Evolutionary conservation across 2,113 vertebrate genomes (phyloP).

Genomic region (Urocynchramus pylzowi): DNA sequence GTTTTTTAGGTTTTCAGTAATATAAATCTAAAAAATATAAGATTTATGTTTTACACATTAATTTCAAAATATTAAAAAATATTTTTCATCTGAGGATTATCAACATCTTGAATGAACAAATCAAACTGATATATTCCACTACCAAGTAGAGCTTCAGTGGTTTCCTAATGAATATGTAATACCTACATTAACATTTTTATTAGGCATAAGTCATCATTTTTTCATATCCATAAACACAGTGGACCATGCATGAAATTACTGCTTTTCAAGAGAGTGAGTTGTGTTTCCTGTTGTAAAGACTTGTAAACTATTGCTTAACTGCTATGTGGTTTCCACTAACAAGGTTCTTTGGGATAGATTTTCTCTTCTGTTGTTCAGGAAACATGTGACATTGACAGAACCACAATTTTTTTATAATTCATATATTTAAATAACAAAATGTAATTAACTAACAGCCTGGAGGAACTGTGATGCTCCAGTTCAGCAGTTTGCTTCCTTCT

Average conservation of each 20-base stretch:
- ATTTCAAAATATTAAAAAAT: background rate
- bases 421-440: background rate
- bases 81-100: background rate
- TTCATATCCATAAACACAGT: conserved; percentile 18
- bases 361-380: background rate
- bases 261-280: conserved; percentile 1
- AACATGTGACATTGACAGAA: background rate
- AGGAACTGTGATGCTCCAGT: background rate
- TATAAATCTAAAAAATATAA: background rate
- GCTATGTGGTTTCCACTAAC: background rate
- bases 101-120: background rate
- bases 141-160: background rate
- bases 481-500: background rate
- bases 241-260: conserved; percentile 34
- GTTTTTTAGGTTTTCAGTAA: background rate
- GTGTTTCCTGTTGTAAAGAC: background rate
- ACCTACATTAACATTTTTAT: conserved; percentile 34
- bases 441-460: too few species aligned
- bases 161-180: conserved; percentile 35
- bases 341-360: conserved; percentile 18
- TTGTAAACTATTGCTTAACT: background rate
- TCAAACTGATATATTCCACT: background rate
- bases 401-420: background rate
- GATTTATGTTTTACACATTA: background rate
- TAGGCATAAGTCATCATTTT: background rate